phyloP scores from a whole-genome alignment of 2,113 vertebrate genomes.

The Heterotilapia buettikoferi region DNA sequence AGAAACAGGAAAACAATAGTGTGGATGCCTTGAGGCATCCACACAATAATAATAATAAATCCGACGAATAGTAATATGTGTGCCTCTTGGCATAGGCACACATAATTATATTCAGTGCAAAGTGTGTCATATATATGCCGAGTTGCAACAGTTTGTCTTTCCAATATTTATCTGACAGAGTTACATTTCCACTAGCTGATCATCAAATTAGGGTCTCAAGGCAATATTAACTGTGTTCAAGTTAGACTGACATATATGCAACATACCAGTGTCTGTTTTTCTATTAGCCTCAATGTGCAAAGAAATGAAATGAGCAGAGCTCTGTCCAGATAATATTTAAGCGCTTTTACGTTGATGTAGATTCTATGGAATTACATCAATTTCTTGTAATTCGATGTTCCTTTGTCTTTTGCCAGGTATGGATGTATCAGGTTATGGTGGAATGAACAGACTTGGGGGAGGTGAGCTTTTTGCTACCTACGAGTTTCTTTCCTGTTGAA shows the following conservation, averaged over 20 bases:
- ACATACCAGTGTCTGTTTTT: not conserved
- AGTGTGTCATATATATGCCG: not conserved
- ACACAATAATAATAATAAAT: too few relatives aligned
- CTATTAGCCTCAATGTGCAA: not conserved
- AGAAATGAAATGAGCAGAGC: not conserved
- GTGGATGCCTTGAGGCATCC: too few relatives aligned
- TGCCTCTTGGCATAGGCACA: too few relatives aligned
- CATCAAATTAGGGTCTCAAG: not conserved
- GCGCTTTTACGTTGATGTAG: not conserved
- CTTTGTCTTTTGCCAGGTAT: slow-evolving; percentile 69
- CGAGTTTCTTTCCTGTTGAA: not conserved
- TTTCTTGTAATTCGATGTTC: not conserved
- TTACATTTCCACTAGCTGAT: not conserved
- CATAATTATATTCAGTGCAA: not conserved
- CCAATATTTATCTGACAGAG: not conserved
- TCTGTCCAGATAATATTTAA: not conserved
- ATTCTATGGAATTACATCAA: not conserved
- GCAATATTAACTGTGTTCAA: not conserved
- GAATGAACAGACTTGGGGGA: slow-evolving; percentile 89
- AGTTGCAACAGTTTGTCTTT: not conserved
- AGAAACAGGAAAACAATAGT: too few relatives aligned
- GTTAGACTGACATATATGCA: not conserved
- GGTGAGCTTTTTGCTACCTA: not conserved
- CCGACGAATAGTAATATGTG: too few relatives aligned
- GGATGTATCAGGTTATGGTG: slow-evolving; percentile 84